These are phyloP conservation scores for Coenobita brevimanus DNA, from an alignment of 1,140 invertebrate genomes.

Conservation along the genomic window DNA sequence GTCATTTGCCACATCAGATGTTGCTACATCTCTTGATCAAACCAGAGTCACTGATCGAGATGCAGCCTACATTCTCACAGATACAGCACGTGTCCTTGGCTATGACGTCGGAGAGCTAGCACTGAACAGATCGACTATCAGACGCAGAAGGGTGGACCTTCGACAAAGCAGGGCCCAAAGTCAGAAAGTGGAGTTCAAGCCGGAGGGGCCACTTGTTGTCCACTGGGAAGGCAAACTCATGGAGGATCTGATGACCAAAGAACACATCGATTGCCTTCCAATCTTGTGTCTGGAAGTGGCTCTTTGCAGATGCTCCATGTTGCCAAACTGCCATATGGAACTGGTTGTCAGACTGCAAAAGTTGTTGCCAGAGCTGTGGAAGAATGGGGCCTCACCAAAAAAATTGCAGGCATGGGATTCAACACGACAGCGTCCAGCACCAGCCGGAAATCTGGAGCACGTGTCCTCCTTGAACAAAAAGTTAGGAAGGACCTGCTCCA, in stretches of 20 bases:
- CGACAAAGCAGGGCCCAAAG: too few species aligned
- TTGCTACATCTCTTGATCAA: too few species aligned
- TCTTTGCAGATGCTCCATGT: not conserved
- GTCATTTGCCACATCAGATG: too few species aligned
- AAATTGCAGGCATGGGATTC: not conserved
- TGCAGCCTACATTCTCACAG: too few species aligned
- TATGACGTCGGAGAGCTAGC: too few species aligned
- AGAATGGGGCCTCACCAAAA: not conserved
- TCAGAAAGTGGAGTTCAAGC: too few species aligned
- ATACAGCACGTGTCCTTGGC: too few species aligned
- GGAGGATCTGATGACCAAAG: conserved; percentile 9
- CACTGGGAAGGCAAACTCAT: conserved; percentile 6
- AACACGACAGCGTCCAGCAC: conserved; percentile 26
- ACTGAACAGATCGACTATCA: too few species aligned
- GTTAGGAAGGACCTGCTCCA: not conserved
- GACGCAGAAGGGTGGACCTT: too few species aligned
- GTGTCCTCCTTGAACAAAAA: conserved; percentile 12
- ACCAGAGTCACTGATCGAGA: too few species aligned
- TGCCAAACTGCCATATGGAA: too few species aligned
- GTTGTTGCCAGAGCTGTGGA: not conserved
- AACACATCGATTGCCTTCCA: not conserved
- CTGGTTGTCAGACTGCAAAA: not conserved
- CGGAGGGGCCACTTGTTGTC: too few species aligned
- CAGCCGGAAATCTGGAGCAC: not conserved
- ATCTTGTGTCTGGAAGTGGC: conserved; percentile 7